Percentiles rank a stretch among this genome's conserved stretches.
These are phyloP conservation scores for Sebastes hubbsi DNA, from an alignment of 2,797 vertebrate genomes.

Conservation along the genomic window DNA sequence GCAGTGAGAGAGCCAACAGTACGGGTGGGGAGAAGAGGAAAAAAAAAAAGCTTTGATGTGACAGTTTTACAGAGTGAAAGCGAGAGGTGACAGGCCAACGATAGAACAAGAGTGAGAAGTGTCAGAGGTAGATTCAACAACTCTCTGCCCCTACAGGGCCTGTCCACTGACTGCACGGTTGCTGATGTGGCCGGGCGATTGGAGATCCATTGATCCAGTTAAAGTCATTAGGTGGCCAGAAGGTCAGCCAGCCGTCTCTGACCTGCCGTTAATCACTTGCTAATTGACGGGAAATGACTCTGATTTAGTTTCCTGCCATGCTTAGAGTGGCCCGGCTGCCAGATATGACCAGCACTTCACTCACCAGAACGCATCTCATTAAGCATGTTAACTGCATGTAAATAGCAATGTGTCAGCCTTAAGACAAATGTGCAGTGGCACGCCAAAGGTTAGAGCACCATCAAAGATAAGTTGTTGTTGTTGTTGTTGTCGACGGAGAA, in stretches of 20 bases:
- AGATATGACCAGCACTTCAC: constrained; percentile 43
- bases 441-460: neutral
- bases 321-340: constrained; percentile 30
- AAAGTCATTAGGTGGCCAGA: constrained; percentile 72
- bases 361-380: constrained; percentile 48
- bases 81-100: constrained; percentile 13
- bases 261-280: constrained; percentile 76
- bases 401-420: constrained; percentile 11
- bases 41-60: neutral
- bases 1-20: neutral
- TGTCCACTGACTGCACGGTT: neutral
- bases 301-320: constrained; percentile 70
- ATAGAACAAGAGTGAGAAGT: constrained; percentile 3
- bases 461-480: neutral
- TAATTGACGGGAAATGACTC: constrained; percentile 79
- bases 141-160: neutral
- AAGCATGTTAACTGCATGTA: constrained; percentile 44
- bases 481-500: neutral
- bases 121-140: neutral
- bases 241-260: constrained; percentile 72
- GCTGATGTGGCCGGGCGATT: constrained; percentile 25
- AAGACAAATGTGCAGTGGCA: constrained; percentile 3
- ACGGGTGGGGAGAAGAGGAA: neutral
- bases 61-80: neutral
- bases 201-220: constrained; percentile 71